Conservation (phyloP, 2,888 invertebrate species). For the Chromoteleia sp. region DNA sequence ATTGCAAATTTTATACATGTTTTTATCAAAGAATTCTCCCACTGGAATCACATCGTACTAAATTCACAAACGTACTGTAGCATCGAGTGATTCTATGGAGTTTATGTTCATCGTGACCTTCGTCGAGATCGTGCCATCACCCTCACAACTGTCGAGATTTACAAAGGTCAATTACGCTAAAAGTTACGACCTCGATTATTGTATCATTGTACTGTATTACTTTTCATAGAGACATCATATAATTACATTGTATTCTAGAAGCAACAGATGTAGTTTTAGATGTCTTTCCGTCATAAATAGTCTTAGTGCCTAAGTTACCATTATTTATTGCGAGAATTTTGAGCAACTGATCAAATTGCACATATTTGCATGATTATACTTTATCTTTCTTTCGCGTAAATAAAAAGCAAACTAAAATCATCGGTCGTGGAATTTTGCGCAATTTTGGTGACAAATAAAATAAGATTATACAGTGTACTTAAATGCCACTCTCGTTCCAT, state of each 20-base stretch:
- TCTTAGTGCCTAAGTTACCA: background rate
- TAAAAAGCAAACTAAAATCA: too few species aligned
- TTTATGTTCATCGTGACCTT: conserved; percentile 55
- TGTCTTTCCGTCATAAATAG: conserved; percentile 1
- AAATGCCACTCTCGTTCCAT: too few species aligned
- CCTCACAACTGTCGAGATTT: conserved; percentile 45
- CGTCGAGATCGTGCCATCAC: conserved; percentile 45
- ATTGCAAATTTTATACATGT: background rate
- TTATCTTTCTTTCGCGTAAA: too few species aligned
- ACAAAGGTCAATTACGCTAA: conserved; percentile 53
- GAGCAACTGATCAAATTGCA: background rate
- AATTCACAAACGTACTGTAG: background rate
- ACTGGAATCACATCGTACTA: background rate
- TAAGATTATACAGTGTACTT: too few species aligned
- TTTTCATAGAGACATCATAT: conserved; percentile 53
- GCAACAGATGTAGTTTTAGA: conserved; percentile 1
- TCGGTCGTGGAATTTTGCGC: too few species aligned
- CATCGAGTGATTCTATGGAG: conserved; percentile 15
- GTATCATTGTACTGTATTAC: conserved; percentile 47
- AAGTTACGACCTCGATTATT: conserved; percentile 45
- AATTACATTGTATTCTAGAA: conserved; percentile 36
- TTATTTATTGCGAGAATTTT: background rate
- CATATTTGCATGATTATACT: too few species aligned
- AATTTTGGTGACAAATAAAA: too few species aligned
- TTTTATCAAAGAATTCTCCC: background rate